These are phyloP conservation scores for Caenorhabditis imperialis DNA, from an alignment of 2,888 invertebrate species.

Conservation along the genomic window DNA sequence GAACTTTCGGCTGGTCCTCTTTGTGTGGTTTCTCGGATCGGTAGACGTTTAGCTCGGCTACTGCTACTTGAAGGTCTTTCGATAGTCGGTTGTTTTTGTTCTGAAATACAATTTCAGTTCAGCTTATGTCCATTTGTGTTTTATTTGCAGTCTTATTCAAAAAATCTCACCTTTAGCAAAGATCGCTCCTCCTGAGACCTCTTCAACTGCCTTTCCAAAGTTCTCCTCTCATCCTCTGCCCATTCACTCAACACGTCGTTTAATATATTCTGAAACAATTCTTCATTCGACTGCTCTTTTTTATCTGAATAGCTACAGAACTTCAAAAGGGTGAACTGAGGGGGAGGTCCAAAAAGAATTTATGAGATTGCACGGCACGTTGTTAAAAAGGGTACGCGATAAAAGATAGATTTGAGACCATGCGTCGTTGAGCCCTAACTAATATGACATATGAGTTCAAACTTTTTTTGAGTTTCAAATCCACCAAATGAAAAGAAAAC, in stretches of 20 bases:
- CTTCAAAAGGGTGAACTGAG: constrained; percentile 35
- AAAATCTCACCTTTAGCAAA: constrained; percentile 49
- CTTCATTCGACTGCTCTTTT: background rate
- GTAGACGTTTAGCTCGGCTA: constrained; percentile 62
- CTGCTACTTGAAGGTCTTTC: constrained; percentile 57
- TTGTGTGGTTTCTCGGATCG: constrained; percentile 56
- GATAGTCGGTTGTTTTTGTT: constrained; percentile 52
- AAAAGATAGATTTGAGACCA: constrained; percentile 26
- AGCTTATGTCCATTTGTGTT: background rate
- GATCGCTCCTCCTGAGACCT: constrained; percentile 65
- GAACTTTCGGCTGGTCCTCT: constrained; percentile 31
- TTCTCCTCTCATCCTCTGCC: constrained; percentile 65
- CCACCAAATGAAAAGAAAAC: no score
- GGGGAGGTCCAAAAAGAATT: constrained; percentile 27
- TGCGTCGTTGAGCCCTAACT: constrained; percentile 32
- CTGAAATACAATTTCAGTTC: no score
- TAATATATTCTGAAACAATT: constrained; percentile 62
- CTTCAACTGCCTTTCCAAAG: constrained; percentile 61
- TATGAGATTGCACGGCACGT: constrained; percentile 49
- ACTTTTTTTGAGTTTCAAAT: constrained; percentile 1
- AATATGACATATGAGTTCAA: constrained; percentile 40
- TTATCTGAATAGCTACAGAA: constrained; percentile 22
- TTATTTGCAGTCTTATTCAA: background rate
- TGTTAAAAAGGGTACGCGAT: constrained; percentile 42
- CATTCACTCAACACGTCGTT: constrained; percentile 66